Base-by-base conservation (phyloP, 1,140 invertebrate genomes). In the Scaptomyza graminum region DNA sequence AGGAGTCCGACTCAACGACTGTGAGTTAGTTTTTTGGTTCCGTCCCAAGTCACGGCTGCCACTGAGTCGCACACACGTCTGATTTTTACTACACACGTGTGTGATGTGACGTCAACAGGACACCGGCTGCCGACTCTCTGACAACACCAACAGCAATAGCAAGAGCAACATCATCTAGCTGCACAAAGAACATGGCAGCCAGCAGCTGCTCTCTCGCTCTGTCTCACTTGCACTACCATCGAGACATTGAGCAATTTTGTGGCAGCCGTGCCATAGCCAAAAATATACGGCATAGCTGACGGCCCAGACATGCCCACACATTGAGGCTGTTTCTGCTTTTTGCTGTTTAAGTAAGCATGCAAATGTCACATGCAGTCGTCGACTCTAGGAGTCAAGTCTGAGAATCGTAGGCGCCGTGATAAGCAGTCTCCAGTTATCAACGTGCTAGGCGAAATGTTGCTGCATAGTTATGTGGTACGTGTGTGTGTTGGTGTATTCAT, bases 261-360 rank as follows among this genome's bases (percentile, higher is more conserved):
- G 37, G 49, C n/a, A 66, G 47, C 44, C 60, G n/a, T 16, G 51
- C 68, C 61, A 5, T 41, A 51, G 31, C 31, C 52, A 62, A 59
- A 71, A 69, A 74, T 70, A 31, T 74, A 59, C 63, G 65, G 71
- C 69, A 77, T 70, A 76, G 65, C 52, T 83, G 79, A 75, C 79
- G 80, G 59, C 66, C 59, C 80, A 83, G 60, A 83, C 79, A 75
- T 83, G 79, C 79, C 79, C 79, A 66, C 28, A 68, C 65, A 15
- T 49, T 49, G 25, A 41, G 59, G 34, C 55, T 44, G 65, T 56
- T 57, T 37, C 49, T 75, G 75, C 79, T 82, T 82, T 85, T 81
- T 87, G 76, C 83, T 83, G 83, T 89, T 88, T 89, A 89, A 88
- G 79, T 82, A 88, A 89, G 83, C 83, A 88, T 88, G 83, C 83